A percentile compares a stretch with the other conserved stretches of the same genome.
phyloP scores from a whole-genome alignment of 2,888 invertebrate genomes.

The Danaus chrysippus region DNA sequence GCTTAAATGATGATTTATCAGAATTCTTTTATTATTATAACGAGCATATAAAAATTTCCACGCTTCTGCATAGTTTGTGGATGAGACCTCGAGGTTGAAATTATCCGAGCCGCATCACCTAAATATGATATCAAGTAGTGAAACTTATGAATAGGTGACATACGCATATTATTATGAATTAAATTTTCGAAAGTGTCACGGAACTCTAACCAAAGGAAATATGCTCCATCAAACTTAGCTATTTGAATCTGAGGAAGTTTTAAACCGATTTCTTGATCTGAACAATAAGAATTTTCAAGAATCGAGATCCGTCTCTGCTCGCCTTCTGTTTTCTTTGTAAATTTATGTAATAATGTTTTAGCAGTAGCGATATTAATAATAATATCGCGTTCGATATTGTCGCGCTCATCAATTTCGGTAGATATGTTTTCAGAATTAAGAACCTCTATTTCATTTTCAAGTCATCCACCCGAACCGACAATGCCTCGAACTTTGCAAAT shows the following conservation, averaged over 20 bases:
- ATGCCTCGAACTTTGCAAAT: too few relatives aligned
- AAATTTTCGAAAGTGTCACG: slow-evolving; percentile 25
- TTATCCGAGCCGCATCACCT: slow-evolving; percentile 24
- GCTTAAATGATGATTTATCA: slow-evolving; percentile 26
- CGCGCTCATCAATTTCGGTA: slow-evolving; percentile 18
- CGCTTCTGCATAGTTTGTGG: slow-evolving; percentile 24
- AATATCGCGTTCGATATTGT: slow-evolving; percentile 17
- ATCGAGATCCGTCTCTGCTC: slow-evolving; percentile 13
- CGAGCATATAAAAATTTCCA: slow-evolving; percentile 25
- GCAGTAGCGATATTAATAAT: slow-evolving; percentile 13
- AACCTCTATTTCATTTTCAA: slow-evolving; percentile 6
- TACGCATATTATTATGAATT: slow-evolving; percentile 21
- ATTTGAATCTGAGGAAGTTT: slow-evolving; percentile 27
- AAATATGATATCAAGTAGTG: slow-evolving; percentile 27
- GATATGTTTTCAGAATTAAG: slow-evolving; percentile 20
- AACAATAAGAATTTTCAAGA: slow-evolving; percentile 8
- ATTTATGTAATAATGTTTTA: slow-evolving; percentile 12
- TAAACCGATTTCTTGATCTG: slow-evolving; percentile 10
- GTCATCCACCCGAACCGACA: too few relatives aligned
- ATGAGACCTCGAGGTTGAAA: slow-evolving; percentile 27
- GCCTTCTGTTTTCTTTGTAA: neutral
- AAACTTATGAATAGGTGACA: slow-evolving; percentile 25
- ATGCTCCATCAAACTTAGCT: slow-evolving; percentile 22
- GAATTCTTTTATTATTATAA: slow-evolving; percentile 26
- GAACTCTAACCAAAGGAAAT: slow-evolving; percentile 29